A percentile compares a stretch with the other conserved stretches of the same genome.
Evolutionary conservation across 2,888 invertebrate genomes (phyloP).

Genomic region (Danaus chrysippus): DNA sequence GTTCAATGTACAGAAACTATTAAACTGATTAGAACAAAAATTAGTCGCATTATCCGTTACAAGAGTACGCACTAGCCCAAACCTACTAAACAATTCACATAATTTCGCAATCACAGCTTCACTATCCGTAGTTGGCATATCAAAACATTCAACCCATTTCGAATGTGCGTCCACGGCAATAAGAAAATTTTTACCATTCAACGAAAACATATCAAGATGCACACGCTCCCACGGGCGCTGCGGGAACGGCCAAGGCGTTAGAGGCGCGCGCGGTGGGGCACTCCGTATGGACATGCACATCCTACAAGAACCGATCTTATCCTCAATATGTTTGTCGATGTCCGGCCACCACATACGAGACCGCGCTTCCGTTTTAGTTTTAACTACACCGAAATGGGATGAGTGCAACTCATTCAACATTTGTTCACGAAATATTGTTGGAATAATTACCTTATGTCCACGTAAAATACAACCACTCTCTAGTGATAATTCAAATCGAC

Average conservation of each 20-base stretch:
- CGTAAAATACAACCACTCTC: slow-evolving; percentile 23
- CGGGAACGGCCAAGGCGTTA: slow-evolving; percentile 24
- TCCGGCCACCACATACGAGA: slow-evolving; percentile 26
- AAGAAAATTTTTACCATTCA: slow-evolving; percentile 17
- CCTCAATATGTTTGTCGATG: slow-evolving; percentile 25
- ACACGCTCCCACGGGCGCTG: slow-evolving; percentile 15
- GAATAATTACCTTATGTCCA: no score
- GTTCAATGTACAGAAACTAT: slow-evolving; percentile 19
- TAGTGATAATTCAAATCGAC: no score
- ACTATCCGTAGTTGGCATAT: slow-evolving; percentile 15
- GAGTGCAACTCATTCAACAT: slow-evolving; percentile 24
- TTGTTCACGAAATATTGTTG: no score
- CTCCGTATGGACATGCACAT: slow-evolving; percentile 17
- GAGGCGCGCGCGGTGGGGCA: slow-evolving; percentile 21
- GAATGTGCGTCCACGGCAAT: slow-evolving; percentile 20
- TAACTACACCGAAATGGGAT: slow-evolving; percentile 26
- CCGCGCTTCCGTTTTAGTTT: slow-evolving; percentile 27
- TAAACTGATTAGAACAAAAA: slow-evolving; percentile 21
- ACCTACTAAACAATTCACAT: slow-evolving; percentile 20
- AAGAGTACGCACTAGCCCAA: slow-evolving; percentile 18
- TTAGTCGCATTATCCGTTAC: slow-evolving; percentile 29
- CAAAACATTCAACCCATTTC: slow-evolving; percentile 26
- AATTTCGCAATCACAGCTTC: slow-evolving; percentile 17
- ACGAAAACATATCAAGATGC: slow-evolving; percentile 26
- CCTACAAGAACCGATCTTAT: slow-evolving; percentile 23